Base-by-base conservation (phyloP, 2,113 vertebrate species). In the Thamnophis sirtalis region DNA sequence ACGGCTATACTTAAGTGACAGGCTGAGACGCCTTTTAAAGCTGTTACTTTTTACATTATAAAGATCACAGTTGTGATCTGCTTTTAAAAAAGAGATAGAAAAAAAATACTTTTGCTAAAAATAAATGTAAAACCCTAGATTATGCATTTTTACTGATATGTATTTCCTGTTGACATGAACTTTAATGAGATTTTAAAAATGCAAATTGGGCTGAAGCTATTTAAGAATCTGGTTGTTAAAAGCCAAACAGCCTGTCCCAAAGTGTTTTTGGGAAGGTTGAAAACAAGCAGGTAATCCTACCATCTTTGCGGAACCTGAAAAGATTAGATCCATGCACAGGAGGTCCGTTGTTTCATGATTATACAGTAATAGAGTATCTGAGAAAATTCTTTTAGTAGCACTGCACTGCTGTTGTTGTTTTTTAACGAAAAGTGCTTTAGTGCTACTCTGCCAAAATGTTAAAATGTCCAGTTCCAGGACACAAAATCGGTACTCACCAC, bases 401-500 rank as follows among this genome's bases (percentile, higher is more conserved):
- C 17, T 55, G 84, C 93, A 90, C 17, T 89, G 48, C 88, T 93
- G 84, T 3, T 8, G 11, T 11, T 0, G 43, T 87, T 63, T 43
- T 11, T 68, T 58, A 3, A 89, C 93, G 80, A 5, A 63, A 93
- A 93, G 88, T 88, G 94, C 94, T 28, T 88, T 54, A 0, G 91
- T 24, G 43, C 55, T 85, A 84, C 51, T 26, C 63, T 58, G 84
- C 93, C 94, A 96, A 95, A 94, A 90, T 53, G 4, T n/a, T 55
- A 80, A 84, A 43, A 89, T 11, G 33, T 92, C 48, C 93, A 86
- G 86, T 24, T 92, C 68, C 91, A 91, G 87, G 85, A 95, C 92
- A 38, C 22, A 54, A 96, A 94, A 95, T 93, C 90, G 94, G 87
- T 91, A 92, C 95, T 95, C 85, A 68, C 86, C 92, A 86, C 94